These are phyloP conservation scores for Scleropages formosus DNA, from an alignment of 2,797 vertebrate species.

Conservation along the genomic window DNA sequence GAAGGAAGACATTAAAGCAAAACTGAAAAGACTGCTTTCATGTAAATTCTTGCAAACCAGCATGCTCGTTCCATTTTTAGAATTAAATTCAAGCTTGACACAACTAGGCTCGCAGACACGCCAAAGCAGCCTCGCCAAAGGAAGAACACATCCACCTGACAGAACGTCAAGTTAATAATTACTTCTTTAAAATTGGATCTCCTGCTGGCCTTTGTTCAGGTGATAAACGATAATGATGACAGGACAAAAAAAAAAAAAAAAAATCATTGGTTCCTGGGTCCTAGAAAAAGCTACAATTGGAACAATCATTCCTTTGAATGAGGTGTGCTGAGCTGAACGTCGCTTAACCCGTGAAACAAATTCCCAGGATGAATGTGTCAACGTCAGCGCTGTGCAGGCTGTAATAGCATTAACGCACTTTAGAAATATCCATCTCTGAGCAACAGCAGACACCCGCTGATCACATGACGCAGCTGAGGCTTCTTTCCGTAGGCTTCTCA, in stretches of 20 bases:
- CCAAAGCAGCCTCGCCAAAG: not conserved
- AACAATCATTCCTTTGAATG: not conserved
- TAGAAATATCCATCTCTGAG: slow-evolving; percentile 12
- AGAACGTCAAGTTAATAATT: not conserved
- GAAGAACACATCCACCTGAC: slow-evolving; percentile 7
- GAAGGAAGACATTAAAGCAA: not conserved
- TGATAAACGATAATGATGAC: not conserved
- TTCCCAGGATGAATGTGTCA: not conserved
- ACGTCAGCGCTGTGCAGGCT: slow-evolving; percentile 7
- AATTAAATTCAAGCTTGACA: not conserved
- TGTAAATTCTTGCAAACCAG: not conserved
- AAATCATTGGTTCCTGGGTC: slow-evolving; percentile 8
- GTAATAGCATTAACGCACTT: not conserved
- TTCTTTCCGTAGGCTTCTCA: not conserved
- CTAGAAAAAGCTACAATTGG: not conserved
- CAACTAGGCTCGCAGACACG: not conserved
- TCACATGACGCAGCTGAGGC: not conserved
- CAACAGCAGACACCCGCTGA: not conserved
- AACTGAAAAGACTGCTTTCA: not conserved
- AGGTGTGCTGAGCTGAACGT: slow-evolving; percentile 11
- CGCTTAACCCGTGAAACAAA: not conserved
- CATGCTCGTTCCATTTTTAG: not conserved
- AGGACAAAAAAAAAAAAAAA: slow-evolving; percentile 19
- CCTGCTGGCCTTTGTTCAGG: not conserved
- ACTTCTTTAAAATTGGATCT: not conserved